A percentile compares a stretch with the other conserved stretches of the same genome.
phyloP scores from a whole-genome alignment of 2,888 invertebrate species.

The Eupelmus urozonus region DNA sequence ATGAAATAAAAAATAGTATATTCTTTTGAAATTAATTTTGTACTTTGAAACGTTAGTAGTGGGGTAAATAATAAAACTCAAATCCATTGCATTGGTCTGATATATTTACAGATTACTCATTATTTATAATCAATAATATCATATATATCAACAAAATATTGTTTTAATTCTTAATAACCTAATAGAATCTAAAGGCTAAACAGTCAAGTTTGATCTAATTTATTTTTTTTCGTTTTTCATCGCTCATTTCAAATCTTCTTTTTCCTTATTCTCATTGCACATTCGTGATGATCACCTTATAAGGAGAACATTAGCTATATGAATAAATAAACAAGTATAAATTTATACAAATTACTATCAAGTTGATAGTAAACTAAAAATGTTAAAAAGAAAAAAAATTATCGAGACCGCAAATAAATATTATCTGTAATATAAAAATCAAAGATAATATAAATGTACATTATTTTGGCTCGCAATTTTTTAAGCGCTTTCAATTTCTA shows the following conservation, averaged over 20 bases:
- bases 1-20: too few relatives aligned
- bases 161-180: conserved; percentile 66
- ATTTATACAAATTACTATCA: conserved; percentile 64
- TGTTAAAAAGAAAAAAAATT: conserved; percentile 29
- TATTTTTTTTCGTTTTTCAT: conserved; percentile 59
- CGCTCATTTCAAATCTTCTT: conserved; percentile 28
- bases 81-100: conserved; percentile 63
- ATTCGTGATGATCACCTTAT: conserved; percentile 24
- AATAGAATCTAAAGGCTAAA: conserved; percentile 71
- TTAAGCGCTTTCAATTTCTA: conserved; percentile 27
- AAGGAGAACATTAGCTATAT: conserved; percentile 44
- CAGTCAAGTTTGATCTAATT: conserved; percentile 69
- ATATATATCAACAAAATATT: conserved; percentile 70
- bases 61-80: conserved; percentile 8
- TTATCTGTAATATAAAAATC: neutral
- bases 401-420: conserved; percentile 45
- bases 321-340: conserved; percentile 68
- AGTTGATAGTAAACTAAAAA: conserved; percentile 5
- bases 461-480: conserved; percentile 19
- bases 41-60: too few relatives aligned
- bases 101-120: conserved; percentile 72
- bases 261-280: conserved; percentile 45
- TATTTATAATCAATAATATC: conserved; percentile 67
- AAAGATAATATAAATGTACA: neutral
- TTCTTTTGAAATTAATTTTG: too few relatives aligned